phyloP scores from a whole-genome alignment of 2,113 vertebrate species.

The Mesitornis unicolor region DNA sequence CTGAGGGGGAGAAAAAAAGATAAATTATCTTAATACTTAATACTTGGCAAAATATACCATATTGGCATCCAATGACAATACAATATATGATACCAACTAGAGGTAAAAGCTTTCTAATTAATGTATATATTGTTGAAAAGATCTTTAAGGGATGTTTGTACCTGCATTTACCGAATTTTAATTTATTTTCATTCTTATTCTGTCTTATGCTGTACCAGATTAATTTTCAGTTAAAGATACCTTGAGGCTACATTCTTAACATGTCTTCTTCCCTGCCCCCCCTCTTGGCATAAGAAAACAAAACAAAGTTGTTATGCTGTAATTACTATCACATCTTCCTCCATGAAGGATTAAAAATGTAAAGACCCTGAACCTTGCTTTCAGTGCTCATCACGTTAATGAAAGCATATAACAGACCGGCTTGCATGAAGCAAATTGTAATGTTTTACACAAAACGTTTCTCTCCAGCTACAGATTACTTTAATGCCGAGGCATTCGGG shows the following conservation, averaged over 20 bases:
- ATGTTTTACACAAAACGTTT: background rate
- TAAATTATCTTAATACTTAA: background rate
- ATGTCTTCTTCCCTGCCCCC: background rate
- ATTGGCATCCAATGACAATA: background rate
- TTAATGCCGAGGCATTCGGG: background rate
- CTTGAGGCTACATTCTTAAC: background rate
- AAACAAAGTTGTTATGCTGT: background rate
- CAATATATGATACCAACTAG: background rate
- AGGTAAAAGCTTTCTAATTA: background rate
- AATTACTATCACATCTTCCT: background rate
- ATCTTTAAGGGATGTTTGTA: background rate
- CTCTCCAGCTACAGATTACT: background rate
- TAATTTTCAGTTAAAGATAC: background rate
- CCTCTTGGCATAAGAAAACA: background rate
- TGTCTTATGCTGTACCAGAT: background rate
- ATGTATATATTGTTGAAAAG: background rate
- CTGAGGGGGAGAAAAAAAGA: background rate
- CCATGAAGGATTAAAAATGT: background rate
- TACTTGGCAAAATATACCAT: background rate
- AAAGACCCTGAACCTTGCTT: background rate
- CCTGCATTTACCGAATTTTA: background rate
- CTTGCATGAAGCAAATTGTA: background rate
- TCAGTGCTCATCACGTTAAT: background rate
- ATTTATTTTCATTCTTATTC: background rate
- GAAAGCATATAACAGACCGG: background rate